Evolutionary conservation across 2,113 vertebrate genomes (phyloP).

Genomic region (Spea multiplicata): DNA sequence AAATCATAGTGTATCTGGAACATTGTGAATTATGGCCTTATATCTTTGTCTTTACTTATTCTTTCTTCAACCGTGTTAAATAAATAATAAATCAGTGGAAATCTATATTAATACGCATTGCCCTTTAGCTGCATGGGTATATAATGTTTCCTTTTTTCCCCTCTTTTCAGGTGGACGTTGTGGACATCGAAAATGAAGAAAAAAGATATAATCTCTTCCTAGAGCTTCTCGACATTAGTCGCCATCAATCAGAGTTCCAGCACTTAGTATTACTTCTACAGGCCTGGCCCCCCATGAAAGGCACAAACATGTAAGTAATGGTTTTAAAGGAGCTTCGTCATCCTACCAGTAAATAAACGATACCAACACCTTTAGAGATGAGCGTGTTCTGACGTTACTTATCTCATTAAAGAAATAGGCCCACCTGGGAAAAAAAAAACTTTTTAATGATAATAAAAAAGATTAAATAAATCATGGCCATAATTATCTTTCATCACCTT

Average conservation of each 20-base stretch:
- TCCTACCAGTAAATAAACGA: too few species aligned
- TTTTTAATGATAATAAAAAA: too few species aligned
- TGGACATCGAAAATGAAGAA: slow-evolving; percentile 78
- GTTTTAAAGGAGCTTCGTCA: background rate
- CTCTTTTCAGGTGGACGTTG: slow-evolving; percentile 69
- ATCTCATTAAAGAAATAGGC: too few species aligned
- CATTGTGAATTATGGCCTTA: slow-evolving; percentile 1
- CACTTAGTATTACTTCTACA: slow-evolving; percentile 85
- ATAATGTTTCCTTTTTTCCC: background rate
- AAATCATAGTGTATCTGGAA: background rate
- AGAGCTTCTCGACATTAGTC: slow-evolving; percentile 74
- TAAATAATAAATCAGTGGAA: too few species aligned
- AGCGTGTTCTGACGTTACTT: too few species aligned
- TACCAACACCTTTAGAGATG: too few species aligned
- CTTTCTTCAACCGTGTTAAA: too few species aligned
- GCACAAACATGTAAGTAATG: slow-evolving; percentile 69
- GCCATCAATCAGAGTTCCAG: slow-evolving; percentile 74
- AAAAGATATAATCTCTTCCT: slow-evolving; percentile 74
- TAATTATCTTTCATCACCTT: too few species aligned
- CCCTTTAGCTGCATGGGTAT: background rate
- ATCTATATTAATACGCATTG: too few species aligned
- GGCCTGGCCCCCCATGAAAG: slow-evolving; percentile 86
- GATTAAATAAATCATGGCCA: too few species aligned
- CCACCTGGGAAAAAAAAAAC: too few species aligned
- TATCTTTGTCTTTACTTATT: too few species aligned